Conservation (phyloP, 2,888 invertebrate genomes). For the Amblyjoppa fuscipennis region DNA sequence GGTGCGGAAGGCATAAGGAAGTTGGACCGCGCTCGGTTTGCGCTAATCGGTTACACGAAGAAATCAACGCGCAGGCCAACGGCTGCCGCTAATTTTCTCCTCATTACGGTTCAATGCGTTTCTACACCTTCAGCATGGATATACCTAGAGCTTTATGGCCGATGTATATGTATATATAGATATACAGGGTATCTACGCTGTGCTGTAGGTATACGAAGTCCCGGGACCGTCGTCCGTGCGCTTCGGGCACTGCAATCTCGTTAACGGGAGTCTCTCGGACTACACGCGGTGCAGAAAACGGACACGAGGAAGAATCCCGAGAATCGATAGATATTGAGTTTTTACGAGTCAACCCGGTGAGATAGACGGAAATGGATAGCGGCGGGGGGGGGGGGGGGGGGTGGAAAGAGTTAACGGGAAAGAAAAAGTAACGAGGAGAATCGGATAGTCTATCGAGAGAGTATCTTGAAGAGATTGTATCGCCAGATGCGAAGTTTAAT, state of each 20-base stretch:
- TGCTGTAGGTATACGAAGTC: slow-evolving; percentile 20
- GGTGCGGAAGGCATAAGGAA: slow-evolving; percentile 62
- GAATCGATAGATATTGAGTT: slow-evolving; percentile 55
- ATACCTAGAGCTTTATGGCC: neutral
- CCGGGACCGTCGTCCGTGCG: slow-evolving; percentile 12
- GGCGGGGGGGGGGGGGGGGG: neutral
- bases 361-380: slow-evolving; percentile 4
- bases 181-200: slow-evolving; percentile 2
- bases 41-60: slow-evolving; percentile 70
- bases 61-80: slow-evolving; percentile 65
- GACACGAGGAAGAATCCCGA: neutral
- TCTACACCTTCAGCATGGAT: slow-evolving; percentile 59
- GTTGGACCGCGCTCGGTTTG: slow-evolving; percentile 57
- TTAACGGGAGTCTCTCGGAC: slow-evolving; percentile 47
- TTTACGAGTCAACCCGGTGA: slow-evolving; percentile 12
- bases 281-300: slow-evolving; percentile 19
- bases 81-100: slow-evolving; percentile 75
- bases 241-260: slow-evolving; percentile 40
- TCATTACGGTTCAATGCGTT: slow-evolving; percentile 75
- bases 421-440: neutral
- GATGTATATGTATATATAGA: neutral
- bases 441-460: neutral
- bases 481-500: slow-evolving; percentile 20
- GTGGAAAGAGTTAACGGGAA: neutral
- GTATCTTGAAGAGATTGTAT: slow-evolving; percentile 27